Percentiles rank a stretch among this genome's conserved stretches.
Evolutionary conservation across 35 echinoderm and acorn worm species (phyloP).

Genomic region (Ophioderma brevispina): DNA sequence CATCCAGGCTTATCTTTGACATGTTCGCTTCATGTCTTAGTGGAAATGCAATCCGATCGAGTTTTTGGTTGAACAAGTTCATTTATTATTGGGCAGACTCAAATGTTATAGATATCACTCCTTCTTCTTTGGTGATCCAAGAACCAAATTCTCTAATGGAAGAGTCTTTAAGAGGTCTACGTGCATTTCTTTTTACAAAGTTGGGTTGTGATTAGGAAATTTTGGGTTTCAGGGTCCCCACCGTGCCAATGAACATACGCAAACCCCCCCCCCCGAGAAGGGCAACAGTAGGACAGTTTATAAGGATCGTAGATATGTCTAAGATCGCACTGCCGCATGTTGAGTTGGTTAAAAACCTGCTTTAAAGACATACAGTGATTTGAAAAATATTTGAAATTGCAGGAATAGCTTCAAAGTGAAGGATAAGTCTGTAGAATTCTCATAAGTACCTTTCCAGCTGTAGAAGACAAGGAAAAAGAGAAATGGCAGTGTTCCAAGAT

Average conservation of each 20-base stretch:
- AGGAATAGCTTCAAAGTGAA: no score
- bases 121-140: conserved; percentile 15
- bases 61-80: neutral
- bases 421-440: no score
- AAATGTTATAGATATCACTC: neutral
- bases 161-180: neutral
- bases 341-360: neutral
- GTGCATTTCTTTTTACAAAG: no score
- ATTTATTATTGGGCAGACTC: neutral
- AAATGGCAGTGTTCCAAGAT: no score
- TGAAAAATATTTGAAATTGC: no score
- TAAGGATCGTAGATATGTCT: conserved; percentile 2
- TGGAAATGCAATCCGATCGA: neutral
- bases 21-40: neutral
- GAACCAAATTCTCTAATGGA: conserved; percentile 10
- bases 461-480: no score
- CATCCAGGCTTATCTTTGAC: neutral
- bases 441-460: no score
- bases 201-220: neutral
- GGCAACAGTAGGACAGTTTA: neutral
- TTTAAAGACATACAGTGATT: no score
- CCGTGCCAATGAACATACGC: conserved; percentile 12
- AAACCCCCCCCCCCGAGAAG: neutral
- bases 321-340: conserved; percentile 15
- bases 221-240: conserved; percentile 15